A percentile compares a stretch with the other conserved stretches of the same genome.
These are phyloP conservation scores for Ancistrus triradiatus DNA, from an alignment of 2,113 vertebrate genomes.

Conservation along the genomic window DNA sequence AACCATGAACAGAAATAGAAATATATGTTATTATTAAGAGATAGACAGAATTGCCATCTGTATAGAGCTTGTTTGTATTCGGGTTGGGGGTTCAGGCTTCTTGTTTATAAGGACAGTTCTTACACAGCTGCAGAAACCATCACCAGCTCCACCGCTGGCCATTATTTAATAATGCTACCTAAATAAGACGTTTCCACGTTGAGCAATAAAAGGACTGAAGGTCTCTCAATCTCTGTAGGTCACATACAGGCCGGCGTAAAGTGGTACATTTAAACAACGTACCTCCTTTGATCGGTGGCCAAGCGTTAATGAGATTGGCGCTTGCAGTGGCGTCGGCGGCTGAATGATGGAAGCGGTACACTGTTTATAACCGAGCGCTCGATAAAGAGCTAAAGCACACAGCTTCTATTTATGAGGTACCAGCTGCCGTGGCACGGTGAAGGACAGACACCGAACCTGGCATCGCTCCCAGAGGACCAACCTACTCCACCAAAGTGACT, in stretches of 20 bases:
- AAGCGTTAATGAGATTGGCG: conserved; percentile 14
- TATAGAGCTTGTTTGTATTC: no score
- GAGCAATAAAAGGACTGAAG: not conserved
- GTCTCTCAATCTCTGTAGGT: not conserved
- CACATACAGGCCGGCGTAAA: not conserved
- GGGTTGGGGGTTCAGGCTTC: no score
- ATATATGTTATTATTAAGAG: no score
- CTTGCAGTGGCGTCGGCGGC: conserved; percentile 11
- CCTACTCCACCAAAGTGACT: conserved; percentile 27
- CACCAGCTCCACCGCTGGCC: no score
- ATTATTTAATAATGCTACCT: no score
- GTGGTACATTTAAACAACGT: not conserved
- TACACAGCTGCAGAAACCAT: no score
- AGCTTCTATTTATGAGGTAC: conserved; percentile 11
- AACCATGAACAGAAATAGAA: no score
- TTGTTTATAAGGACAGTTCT: no score
- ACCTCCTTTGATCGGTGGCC: conserved; percentile 13
- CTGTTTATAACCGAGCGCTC: not conserved
- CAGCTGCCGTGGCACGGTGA: conserved; percentile 1
- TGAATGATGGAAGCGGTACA: conserved; percentile 4
- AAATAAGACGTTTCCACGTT: not conserved
- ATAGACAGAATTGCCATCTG: no score
- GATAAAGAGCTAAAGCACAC: not conserved
- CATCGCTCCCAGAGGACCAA: conserved; percentile 14
- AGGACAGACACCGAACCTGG: conserved; percentile 14